Conservation (phyloP, 2,888 invertebrate species). For the Subacronicta megacephala region DNA sequence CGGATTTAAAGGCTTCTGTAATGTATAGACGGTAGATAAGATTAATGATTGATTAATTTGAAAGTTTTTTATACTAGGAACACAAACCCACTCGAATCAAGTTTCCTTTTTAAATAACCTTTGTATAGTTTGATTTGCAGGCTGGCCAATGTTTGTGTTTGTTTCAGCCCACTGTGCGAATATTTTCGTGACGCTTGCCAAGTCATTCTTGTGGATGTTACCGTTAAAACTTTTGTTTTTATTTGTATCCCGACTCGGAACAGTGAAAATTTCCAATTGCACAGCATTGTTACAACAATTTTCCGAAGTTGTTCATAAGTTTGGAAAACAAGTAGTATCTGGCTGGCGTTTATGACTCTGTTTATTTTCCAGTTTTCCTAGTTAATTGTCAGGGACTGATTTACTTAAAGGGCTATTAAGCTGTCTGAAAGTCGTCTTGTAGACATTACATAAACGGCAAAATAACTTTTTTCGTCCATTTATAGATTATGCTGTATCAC, state of each 20-base stretch:
- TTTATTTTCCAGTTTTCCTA: neutral
- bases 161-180: slow-evolving; percentile 20
- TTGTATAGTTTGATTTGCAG: slow-evolving; percentile 29
- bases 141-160: slow-evolving; percentile 31
- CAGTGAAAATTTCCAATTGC: slow-evolving; percentile 6
- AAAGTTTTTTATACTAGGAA: too few relatives aligned
- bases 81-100: slow-evolving; percentile 13
- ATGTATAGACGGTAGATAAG: too few relatives aligned
- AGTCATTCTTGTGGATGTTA: slow-evolving; percentile 28
- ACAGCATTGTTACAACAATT: slow-evolving; percentile 4
- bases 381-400: neutral
- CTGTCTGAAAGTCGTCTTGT: neutral
- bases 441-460: neutral
- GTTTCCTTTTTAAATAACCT: slow-evolving; percentile 18
- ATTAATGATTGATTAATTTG: too few relatives aligned
- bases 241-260: slow-evolving; percentile 12
- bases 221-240: slow-evolving; percentile 28
- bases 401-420: neutral
- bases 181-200: slow-evolving; percentile 19
- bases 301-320: slow-evolving; percentile 4
- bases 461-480: neutral
- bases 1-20: neutral
- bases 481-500: neutral
- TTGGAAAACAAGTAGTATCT: neutral
- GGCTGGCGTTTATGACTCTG: too few relatives aligned